phyloP scores from a whole-genome alignment of 2,888 invertebrate species.

The Teleogryllus oceanicus region DNA sequence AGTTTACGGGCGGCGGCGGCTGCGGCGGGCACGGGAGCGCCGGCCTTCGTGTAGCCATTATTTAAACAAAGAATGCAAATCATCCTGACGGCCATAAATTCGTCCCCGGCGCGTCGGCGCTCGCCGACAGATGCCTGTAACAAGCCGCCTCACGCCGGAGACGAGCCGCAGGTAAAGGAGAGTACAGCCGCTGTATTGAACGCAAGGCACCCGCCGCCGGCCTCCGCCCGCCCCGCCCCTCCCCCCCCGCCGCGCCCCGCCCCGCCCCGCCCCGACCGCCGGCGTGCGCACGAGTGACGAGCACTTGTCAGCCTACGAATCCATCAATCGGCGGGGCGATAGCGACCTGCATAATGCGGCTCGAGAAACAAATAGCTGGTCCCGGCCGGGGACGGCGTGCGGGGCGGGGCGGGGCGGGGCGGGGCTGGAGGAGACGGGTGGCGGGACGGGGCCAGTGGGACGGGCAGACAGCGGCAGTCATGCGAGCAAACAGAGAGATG shows the following conservation, averaged over 20 bases:
- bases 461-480: too few species aligned
- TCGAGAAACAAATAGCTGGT: constrained; percentile 1
- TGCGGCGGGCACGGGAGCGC: not conserved
- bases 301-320: constrained; percentile 26
- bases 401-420: not conserved
- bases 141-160: not conserved
- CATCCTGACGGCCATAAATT: constrained; percentile 18
- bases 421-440: not conserved
- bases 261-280: not conserved
- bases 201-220: not conserved
- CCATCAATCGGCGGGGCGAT: constrained; percentile 26
- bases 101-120: not conserved
- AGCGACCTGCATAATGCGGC: constrained; percentile 3
- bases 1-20: not conserved
- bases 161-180: not conserved
- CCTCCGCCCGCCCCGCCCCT: not conserved
- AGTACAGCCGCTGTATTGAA: not conserved
- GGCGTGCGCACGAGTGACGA: constrained; percentile 24
- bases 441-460: not conserved
- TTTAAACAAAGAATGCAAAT: constrained; percentile 18
- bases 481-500: too few species aligned
- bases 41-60: constrained; percentile 18
- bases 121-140: constrained; percentile 1
- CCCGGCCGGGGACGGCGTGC: not conserved
- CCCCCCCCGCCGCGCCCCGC: not conserved